Base-by-base conservation (phyloP, 2,797 vertebrate species). In the Bovichtus variegatus region DNA sequence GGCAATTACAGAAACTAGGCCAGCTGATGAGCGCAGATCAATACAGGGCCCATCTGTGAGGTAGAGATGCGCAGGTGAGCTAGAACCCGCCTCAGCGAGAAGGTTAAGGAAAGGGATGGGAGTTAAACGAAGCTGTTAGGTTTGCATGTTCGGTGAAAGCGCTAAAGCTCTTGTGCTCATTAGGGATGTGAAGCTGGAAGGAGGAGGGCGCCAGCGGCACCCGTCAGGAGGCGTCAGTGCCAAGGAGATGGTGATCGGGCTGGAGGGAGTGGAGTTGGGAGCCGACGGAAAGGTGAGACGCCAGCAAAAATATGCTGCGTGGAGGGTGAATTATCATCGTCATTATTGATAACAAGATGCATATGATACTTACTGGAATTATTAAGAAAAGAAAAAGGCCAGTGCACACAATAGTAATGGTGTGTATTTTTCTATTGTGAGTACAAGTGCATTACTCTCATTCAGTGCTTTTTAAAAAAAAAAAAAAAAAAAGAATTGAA, bases 191-290 rank as follows among this genome's bases (percentile, higher is more conserved):
- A 99, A 97, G 93, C 84, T 95, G 92, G 98, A 99, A 34, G 94
- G 96, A 82, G 97, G 96, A 80, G 97, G 97, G 73, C 97, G 97
- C 61, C 98, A 97, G 78, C 96, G 97, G 47, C 96, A 98, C 94
- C 96, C 97, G 29, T 84, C 97, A 0, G 97, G 97, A 49, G 95
- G 97, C 27, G 95, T 97, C 88, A 97, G 96, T 86, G 96, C 98
- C 92, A 98, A 98, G 90, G 98, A 99, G 92, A 96, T 96, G 96
- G 96, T 99, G 88, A 96, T 99, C 63, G 97, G 98, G 61, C 96
- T 99, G 58, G 98, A 99, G 93, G 98, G 98, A 25, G 98, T 99
- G 88, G 98, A 99, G 91, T 93, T 99, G 0, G 98, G 98, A 71
- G 98, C 98, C 0, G 97, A 99, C 0, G 98, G 98, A 84, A 99